These are phyloP conservation scores for Rousettus leschenaultii DNA, from an alignment of 2,113 vertebrate species.

Conservation along the genomic window DNA sequence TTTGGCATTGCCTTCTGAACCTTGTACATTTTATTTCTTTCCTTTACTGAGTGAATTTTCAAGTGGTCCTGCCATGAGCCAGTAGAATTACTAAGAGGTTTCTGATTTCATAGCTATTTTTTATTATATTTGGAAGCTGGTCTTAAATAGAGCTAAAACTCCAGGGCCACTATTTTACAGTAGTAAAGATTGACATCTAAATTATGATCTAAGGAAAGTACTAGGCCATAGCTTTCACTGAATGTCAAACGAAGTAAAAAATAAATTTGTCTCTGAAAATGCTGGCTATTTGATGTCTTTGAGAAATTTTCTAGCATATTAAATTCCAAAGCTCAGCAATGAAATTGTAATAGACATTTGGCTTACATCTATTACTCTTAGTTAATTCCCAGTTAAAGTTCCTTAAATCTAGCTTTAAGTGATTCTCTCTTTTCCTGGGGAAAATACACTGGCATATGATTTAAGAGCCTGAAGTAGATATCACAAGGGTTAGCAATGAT, in stretches of 20 bases:
- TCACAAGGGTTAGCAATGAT: neutral
- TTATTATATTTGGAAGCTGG: conserved; percentile 72
- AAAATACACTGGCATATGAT: neutral
- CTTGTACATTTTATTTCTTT: conserved; percentile 63
- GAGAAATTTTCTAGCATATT: conserved; percentile 44
- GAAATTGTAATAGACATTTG: conserved; percentile 41
- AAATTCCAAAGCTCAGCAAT: conserved; percentile 40
- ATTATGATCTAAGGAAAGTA: conserved; percentile 70
- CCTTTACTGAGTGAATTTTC: conserved; percentile 69
- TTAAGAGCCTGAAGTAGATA: conserved; percentile 2
- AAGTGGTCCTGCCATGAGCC: conserved; percentile 63
- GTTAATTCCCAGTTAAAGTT: conserved; percentile 53
- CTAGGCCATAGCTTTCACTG: conserved; percentile 49
- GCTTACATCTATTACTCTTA: conserved; percentile 43
- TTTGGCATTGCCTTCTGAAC: conserved; percentile 54
- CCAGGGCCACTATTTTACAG: conserved; percentile 68
- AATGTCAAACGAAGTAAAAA: conserved; percentile 43
- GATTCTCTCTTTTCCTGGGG: neutral
- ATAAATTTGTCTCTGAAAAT: conserved; percentile 54
- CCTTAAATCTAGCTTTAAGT: conserved; percentile 39
- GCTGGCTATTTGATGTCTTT: conserved; percentile 25
- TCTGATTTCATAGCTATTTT: conserved; percentile 76
- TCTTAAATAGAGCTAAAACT: conserved; percentile 73
- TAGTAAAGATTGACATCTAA: conserved; percentile 75
- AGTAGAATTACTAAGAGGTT: conserved; percentile 74